Conservation (phyloP, 2,888 invertebrate species). For the Plebejus anna region DNA sequence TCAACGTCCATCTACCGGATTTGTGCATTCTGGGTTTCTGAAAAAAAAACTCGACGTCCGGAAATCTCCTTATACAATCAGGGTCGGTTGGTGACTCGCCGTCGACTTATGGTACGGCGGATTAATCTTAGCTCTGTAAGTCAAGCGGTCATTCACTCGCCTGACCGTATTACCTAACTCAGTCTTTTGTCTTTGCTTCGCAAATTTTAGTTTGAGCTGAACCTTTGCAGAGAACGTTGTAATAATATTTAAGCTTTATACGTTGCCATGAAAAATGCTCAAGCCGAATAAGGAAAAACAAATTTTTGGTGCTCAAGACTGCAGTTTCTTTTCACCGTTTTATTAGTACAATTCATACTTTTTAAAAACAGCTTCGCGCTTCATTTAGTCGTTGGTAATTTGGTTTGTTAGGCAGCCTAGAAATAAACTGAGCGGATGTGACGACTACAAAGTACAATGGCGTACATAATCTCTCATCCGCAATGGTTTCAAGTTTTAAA, state of each 20-base stretch:
- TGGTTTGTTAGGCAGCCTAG: background rate
- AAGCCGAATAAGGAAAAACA: background rate
- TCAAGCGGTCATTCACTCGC: constrained; percentile 22
- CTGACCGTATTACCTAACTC: background rate
- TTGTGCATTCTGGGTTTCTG: background rate
- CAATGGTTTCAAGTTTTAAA: background rate
- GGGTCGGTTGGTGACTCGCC: background rate
- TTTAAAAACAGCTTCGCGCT: background rate
- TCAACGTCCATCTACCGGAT: background rate
- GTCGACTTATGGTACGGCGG: constrained; percentile 15
- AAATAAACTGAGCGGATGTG: background rate
- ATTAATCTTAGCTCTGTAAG: constrained; percentile 5
- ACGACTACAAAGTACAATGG: background rate
- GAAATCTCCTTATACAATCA: constrained; percentile 20
- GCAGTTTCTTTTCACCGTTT: no score
- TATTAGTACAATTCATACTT: background rate
- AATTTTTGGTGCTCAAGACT: background rate
- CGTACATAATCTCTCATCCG: background rate
- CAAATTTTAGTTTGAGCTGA: background rate
- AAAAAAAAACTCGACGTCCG: constrained; percentile 18
- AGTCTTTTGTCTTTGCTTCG: background rate
- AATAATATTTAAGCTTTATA: background rate
- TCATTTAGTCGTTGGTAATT: background rate
- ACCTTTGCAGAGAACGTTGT: background rate
- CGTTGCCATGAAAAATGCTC: background rate